Conservation (phyloP, 2,113 vertebrate species). For the Lathamus discolor region DNA sequence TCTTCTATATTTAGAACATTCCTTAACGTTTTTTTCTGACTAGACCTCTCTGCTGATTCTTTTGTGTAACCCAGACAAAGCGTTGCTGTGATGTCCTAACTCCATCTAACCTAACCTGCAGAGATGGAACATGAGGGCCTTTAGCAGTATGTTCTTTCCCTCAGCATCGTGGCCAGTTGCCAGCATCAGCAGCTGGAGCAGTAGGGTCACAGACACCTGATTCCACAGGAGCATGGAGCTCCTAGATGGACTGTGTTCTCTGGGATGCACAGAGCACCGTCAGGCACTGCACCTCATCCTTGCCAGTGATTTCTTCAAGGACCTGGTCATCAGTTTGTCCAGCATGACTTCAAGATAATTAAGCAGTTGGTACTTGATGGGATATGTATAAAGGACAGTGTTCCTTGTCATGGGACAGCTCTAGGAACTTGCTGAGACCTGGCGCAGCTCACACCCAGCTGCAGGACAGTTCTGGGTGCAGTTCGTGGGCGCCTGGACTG, state of each 20-base stretch:
- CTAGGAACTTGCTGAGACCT: rapidly evolving
- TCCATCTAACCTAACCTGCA: rapidly evolving
- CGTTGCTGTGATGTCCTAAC: background rate
- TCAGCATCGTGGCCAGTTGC: background rate
- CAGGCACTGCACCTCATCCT: background rate
- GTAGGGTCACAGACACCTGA: background rate
- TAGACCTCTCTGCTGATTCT: background rate
- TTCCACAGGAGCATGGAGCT: background rate
- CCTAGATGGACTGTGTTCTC: rapidly evolving
- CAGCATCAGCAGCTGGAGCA: background rate
- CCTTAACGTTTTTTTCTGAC: background rate
- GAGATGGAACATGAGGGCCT: background rate
- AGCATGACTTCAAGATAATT: background rate
- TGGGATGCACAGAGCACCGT: background rate
- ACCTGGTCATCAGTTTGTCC: background rate
- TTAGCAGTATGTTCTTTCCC: background rate
- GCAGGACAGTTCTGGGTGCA: background rate
- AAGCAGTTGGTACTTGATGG: background rate
- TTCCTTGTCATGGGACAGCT: background rate
- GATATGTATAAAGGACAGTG: background rate
- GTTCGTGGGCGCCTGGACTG: background rate
- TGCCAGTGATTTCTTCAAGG: background rate
- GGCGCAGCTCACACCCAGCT: background rate
- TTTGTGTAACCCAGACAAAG: background rate
- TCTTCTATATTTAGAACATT: background rate